Evolutionary conservation across 2,888 invertebrate species (phyloP).

Genomic region (Ophion obscuratus): DNA sequence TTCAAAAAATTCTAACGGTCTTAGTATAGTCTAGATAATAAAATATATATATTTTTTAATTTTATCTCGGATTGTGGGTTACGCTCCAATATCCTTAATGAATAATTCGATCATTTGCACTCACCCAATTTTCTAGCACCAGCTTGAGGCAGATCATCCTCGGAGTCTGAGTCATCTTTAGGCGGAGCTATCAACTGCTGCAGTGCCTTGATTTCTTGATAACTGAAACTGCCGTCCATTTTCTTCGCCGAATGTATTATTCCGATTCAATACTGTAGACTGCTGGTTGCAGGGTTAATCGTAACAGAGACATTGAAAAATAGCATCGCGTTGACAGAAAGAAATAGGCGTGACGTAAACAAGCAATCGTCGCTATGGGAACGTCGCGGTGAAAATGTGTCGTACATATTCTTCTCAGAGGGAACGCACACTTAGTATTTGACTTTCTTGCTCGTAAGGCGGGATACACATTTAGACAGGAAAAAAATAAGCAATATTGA

Average conservation of each 20-base stretch:
- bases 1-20: no score
- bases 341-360: constrained; percentile 36
- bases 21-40: no score
- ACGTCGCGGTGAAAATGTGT: constrained; percentile 1
- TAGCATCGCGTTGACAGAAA: not conserved
- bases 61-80: no score
- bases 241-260: not conserved
- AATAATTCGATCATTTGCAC: constrained; percentile 27
- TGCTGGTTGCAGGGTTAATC: not conserved
- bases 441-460: not conserved
- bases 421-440: not conserved
- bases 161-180: constrained; percentile 78
- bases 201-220: constrained; percentile 77
- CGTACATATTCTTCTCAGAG: not conserved
- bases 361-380: constrained; percentile 49
- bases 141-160: constrained; percentile 79
- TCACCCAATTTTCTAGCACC: constrained; percentile 77
- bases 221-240: constrained; percentile 78
- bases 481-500: no score
- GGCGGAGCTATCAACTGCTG: constrained; percentile 77
- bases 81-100: no score
- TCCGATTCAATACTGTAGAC: not conserved
- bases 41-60: no score
- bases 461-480: no score
- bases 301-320: constrained; percentile 10